Evolutionary conservation across 2,797 vertebrate species (phyloP).

Genomic region (Pristis pectinata): DNA sequence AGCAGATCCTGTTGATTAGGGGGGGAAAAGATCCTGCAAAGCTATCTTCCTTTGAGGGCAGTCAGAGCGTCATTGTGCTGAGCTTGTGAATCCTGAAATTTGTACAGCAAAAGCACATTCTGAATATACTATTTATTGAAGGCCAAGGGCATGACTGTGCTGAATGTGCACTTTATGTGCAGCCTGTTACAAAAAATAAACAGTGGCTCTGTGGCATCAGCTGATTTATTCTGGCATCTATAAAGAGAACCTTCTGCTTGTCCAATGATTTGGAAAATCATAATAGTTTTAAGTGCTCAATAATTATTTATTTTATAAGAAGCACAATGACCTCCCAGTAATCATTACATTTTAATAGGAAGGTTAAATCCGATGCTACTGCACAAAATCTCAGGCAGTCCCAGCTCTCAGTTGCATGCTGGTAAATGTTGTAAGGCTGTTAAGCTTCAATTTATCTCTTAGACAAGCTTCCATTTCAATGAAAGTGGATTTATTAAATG

Average conservation of each 20-base stretch:
- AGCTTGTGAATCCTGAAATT: background rate
- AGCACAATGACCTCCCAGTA: background rate
- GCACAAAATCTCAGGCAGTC: background rate
- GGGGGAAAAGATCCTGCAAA: background rate
- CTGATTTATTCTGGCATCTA: background rate
- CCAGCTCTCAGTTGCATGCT: background rate
- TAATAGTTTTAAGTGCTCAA: background rate
- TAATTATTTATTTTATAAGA: conserved; percentile 18
- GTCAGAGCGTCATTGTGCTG: background rate
- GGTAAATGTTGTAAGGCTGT: background rate
- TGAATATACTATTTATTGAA: background rate
- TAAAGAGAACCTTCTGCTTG: background rate
- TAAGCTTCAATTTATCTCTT: conserved; percentile 1
- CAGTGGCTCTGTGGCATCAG: background rate
- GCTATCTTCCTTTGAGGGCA: background rate
- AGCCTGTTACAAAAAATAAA: background rate
- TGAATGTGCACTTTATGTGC: background rate
- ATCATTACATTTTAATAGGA: background rate
- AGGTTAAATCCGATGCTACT: background rate
- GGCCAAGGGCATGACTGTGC: background rate
- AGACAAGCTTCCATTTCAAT: background rate
- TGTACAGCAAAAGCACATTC: background rate
- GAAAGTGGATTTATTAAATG: conserved; percentile 7
- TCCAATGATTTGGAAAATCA: background rate
- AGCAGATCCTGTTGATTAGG: background rate